Evolutionary conservation across 1,140 invertebrate species (phyloP), one percentile per base, ranked within the genome.

Genomic region (Pachyrhynchus sulphureomaculatus): DNA sequence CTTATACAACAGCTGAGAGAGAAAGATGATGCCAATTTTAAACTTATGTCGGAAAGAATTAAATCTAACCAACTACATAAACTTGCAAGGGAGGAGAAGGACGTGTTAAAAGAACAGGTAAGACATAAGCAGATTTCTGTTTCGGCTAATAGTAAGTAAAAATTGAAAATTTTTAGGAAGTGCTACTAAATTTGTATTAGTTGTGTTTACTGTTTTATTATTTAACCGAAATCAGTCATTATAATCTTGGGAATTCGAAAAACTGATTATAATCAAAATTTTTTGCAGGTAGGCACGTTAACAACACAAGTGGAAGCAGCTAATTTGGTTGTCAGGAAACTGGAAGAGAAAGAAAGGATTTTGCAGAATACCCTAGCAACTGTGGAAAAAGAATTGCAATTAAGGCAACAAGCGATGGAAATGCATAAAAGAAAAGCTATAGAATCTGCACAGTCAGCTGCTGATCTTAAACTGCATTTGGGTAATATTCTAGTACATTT

Each of bases 11-110:
- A 99, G 76, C 78, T 99, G 13, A 80, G 94, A 2, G 96, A 99
- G 75, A 99, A 99, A 72, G 97, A 99, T 76, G 96, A 99, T 75
- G 96, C 96, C 2, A 99, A 99, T 79, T 98, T 99, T 72, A 99
- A 99, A 79, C 85, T 99, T 0, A 99, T 99, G 95, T 95, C 95
- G 0, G 97, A 99, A 72, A 77, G 93, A 49, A 98, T 98, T 48
- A 98, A 99, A 77, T 93, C 95, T 4, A 98, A 98, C 78, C 95
- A 98, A 67, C 83, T 97, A 53, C 93, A 97, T 72, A 98, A 98
- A 76, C 77, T 98, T 56, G 84, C 97, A 23, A 79, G 93, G 15
- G 96, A 99, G 74, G 96, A 99, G 76, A 95, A 96, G 72, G 92
- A 95, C 69, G 85, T 93, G 29, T 73, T 95, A 6, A 89, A 89